Conservation (phyloP, 2,888 invertebrate species). For the Calliopum simillimum region DNA sequence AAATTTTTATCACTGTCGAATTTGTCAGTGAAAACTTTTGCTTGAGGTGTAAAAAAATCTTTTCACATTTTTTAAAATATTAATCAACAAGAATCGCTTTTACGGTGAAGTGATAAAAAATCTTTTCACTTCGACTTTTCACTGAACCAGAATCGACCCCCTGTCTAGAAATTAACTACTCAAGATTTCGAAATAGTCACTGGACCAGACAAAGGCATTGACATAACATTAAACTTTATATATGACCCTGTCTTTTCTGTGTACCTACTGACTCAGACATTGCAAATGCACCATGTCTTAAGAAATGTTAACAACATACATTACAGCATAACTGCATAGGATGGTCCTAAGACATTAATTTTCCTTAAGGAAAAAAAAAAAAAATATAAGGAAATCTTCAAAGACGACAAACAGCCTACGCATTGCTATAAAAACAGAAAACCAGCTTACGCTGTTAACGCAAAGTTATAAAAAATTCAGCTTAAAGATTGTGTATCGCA, state of each 20-base stretch:
- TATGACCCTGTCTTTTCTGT: background rate
- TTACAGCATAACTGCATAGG: background rate
- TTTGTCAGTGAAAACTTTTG: no score
- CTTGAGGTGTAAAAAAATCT: no score
- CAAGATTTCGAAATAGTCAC: no score
- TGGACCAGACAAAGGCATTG: no score
- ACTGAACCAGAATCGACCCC: no score
- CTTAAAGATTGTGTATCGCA: slow-evolving; percentile 14
- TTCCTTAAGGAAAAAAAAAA: background rate
- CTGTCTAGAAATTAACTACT: no score
- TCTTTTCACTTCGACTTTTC: no score
- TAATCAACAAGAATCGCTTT: no score
- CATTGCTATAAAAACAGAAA: background rate
- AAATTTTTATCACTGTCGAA: no score
- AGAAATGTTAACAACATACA: slow-evolving; percentile 17
- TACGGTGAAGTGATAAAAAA: no score
- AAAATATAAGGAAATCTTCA: background rate
- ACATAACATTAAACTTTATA: no score
- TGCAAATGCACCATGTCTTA: slow-evolving; percentile 1
- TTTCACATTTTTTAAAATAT: no score
- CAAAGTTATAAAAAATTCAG: slow-evolving; percentile 14
- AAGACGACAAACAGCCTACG: slow-evolving; percentile 26
- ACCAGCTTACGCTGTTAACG: slow-evolving; percentile 14
- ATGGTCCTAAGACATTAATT: slow-evolving; percentile 18
- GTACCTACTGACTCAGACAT: background rate